Percentiles rank a stretch among this genome's conserved stretches.
These are phyloP conservation scores for Scaptomyza polygonia DNA, from an alignment of 2,888 invertebrate genomes.

Conservation along the genomic window DNA sequence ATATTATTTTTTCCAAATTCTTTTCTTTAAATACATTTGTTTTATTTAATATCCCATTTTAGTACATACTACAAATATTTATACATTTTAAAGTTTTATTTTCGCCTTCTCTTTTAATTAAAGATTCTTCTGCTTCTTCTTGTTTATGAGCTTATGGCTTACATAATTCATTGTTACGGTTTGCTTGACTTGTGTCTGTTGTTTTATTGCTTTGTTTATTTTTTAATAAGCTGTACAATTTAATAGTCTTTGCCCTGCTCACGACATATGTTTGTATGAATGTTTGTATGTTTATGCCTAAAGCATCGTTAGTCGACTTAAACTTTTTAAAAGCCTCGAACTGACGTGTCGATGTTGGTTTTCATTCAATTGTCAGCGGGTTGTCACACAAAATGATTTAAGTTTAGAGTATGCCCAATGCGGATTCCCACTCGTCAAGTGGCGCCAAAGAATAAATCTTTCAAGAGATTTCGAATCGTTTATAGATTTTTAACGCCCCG, in stretches of 20 bases:
- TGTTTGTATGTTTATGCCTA: not conserved
- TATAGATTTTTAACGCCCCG: conserved; percentile 67
- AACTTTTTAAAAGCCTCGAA: conserved; percentile 19
- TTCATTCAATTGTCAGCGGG: conserved; percentile 71
- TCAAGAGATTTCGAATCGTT: conserved; percentile 31
- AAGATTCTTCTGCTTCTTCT: not conserved
- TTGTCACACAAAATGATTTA: conserved; percentile 75
- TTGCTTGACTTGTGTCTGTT: conserved; percentile 46
- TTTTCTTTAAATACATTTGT: no score
- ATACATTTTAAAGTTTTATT: no score
- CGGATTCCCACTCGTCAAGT: conserved; percentile 40
- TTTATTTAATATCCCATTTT: no score
- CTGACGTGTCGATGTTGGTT: conserved; percentile 46
- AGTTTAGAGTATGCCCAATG: conserved; percentile 27
- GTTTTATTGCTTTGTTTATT: conserved; percentile 76
- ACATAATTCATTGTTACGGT: conserved; percentile 45
- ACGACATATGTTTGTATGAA: conserved; percentile 11
- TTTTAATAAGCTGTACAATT: conserved; percentile 68
- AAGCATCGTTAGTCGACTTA: conserved; percentile 28
- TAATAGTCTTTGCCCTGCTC: conserved; percentile 48
- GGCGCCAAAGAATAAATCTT: conserved; percentile 48
- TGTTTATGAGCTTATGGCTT: conserved; percentile 5
- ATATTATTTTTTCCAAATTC: no score
- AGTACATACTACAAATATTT: no score
- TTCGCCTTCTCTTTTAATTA: not conserved